phyloP scores from a whole-genome alignment of 2,113 vertebrate species.

The Tor tambroides region DNA sequence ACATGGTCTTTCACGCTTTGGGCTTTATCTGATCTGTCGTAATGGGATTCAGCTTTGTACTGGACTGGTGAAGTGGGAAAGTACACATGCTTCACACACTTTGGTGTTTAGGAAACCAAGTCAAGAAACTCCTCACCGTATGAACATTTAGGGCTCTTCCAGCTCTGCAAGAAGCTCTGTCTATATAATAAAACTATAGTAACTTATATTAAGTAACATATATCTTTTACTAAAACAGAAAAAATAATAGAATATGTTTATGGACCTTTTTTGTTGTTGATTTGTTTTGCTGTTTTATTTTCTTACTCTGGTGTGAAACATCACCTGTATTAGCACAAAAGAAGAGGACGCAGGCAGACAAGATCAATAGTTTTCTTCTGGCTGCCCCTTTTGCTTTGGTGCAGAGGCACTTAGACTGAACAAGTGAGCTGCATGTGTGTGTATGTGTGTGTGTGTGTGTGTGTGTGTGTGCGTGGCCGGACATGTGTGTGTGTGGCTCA shows the following conservation, averaged over 20 bases:
- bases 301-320: conserved; percentile 50
- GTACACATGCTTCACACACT: conserved; percentile 2
- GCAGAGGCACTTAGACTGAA: conserved; percentile 41
- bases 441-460: conserved; percentile 25
- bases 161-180: conserved; percentile 62
- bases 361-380: conserved; percentile 8
- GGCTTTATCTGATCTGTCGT: conserved; percentile 14
- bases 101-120: conserved; percentile 33
- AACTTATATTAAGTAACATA: conserved; percentile 75
- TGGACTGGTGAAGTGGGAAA: not conserved
- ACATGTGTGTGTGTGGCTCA: conserved; percentile 40
- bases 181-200: conserved; percentile 67
- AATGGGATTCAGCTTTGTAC: conserved; percentile 2
- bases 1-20: not conserved
- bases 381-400: not conserved
- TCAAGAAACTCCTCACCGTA: conserved; percentile 48
- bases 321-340: conserved; percentile 61
- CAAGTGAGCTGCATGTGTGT: conserved; percentile 18
- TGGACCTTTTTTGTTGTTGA: conserved; percentile 52
- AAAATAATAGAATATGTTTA: conserved; percentile 66
- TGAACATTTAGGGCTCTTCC: conserved; percentile 62
- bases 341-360: not conserved
- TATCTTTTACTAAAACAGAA: conserved; percentile 66
- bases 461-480: not conserved
- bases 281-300: conserved; percentile 48